Evolutionary conservation across 2,113 vertebrate genomes (phyloP).

Genomic region (Corvus moneduloides): DNA sequence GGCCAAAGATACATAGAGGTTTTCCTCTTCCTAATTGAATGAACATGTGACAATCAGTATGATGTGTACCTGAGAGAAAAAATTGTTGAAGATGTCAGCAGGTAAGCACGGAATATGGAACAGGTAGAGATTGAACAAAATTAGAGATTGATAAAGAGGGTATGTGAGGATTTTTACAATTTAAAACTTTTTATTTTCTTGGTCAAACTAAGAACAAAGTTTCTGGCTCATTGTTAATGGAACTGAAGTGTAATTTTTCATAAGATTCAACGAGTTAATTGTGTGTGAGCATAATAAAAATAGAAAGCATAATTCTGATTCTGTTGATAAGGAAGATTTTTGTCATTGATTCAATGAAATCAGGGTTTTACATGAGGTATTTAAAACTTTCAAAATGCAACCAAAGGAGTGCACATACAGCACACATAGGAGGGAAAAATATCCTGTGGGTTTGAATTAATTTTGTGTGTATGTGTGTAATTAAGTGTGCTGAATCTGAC

Average conservation of each 20-base stretch:
- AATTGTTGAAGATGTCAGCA: not conserved
- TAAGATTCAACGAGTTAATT: not conserved
- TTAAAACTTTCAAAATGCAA: not conserved
- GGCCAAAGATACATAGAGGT: not conserved
- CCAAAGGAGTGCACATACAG: fast-evolving
- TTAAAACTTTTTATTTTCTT: not conserved
- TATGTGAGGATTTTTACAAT: not conserved
- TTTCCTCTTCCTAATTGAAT: not conserved
- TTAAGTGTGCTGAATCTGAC: not conserved
- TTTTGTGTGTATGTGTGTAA: not conserved
- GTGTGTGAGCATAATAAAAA: not conserved
- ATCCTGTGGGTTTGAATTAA: not conserved
- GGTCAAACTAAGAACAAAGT: not conserved
- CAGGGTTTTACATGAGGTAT: not conserved
- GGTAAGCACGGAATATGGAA: not conserved
- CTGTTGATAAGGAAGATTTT: not conserved
- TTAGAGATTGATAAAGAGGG: not conserved
- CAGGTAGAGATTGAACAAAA: not conserved
- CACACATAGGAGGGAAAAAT: not conserved
- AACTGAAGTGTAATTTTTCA: not conserved
- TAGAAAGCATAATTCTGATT: not conserved
- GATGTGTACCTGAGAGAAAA: not conserved
- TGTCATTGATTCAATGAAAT: not conserved
- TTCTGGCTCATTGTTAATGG: not conserved
- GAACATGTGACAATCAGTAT: not conserved